Base-by-base conservation (phyloP, 1,140 invertebrate species). In the Cataglyphis hispanica region DNA sequence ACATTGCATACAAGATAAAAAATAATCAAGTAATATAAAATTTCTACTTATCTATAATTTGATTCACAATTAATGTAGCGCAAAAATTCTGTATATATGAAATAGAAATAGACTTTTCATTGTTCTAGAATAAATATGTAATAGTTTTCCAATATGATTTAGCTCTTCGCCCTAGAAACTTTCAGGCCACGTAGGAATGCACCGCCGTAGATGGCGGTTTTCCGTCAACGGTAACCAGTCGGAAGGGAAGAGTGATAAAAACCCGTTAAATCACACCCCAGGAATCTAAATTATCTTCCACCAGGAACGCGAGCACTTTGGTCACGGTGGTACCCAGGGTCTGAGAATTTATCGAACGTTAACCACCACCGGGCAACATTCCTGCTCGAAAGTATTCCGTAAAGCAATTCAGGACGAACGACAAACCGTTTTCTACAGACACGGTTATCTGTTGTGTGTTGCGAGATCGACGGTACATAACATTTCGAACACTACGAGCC, bases 221-320 rank as follows among this genome's bases (percentile, higher is more conserved):
- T 89, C 64, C 50, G 58, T 87, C 84, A 87, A 81, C 78, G 74
- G 60, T 56, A 88, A 85, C 77, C 80, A 75, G 70, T 63, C 31
- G 34, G 10, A 66, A 37, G 61, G 64, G 58, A 88, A 67, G 66
- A 31, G 60, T 76, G 84, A 90, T 91, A 93, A 93, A 93, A 92
- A 92, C 70, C 64, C 56, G 81, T 88, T 93, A 93, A 93, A 92
- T 93, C 90, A 90, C 91, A 92, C 88, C 76, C 84, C 66, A 90
- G 89, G 92, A 92, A 93, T 93, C 90, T 92, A 91, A 92, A 93
- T 93, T 93, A 93, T 93, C 90, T 91, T 87, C 76, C 58, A 78
- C 78, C 40, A 89, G 88, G 91, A 91, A 92, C 91, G 91, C 91
- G 85, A 87, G 46, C 88, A 89, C 92, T 92, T 92, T 91, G 90